phyloP scores from a whole-genome alignment of 1,140 invertebrate species.

The Doryteuthis pealeii region DNA sequence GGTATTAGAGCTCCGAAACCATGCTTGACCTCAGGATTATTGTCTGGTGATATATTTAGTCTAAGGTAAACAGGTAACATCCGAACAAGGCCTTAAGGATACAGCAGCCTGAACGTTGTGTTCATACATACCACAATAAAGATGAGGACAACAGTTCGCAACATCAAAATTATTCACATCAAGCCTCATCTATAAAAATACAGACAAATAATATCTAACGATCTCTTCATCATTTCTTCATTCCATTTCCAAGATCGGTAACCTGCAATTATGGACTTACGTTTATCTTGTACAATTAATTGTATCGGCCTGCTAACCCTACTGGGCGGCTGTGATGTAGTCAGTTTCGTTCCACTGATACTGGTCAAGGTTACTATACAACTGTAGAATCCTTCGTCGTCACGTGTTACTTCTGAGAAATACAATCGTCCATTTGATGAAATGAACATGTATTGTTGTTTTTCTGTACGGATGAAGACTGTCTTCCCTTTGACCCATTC shows the following conservation, averaged over 20 bases:
- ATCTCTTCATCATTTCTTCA: background rate
- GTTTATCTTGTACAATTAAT: slow-evolving; percentile 29
- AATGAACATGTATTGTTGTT: slow-evolving; percentile 77
- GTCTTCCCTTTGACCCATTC: too few species aligned
- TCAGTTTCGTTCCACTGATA: slow-evolving; percentile 26
- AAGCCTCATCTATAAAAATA: too few species aligned
- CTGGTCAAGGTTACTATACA: slow-evolving; percentile 77
- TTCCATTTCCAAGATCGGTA: too few species aligned
- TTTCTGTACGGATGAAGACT: slow-evolving; percentile 78
- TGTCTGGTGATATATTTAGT: too few species aligned
- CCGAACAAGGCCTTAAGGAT: background rate
- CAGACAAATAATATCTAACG: too few species aligned
- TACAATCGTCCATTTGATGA: slow-evolving; percentile 91
- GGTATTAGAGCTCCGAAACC: too few species aligned
- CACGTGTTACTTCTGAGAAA: slow-evolving; percentile 88
- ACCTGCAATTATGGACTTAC: slow-evolving; percentile 16
- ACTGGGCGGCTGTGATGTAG: slow-evolving; percentile 33
- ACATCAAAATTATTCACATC: too few species aligned
- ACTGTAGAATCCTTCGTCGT: slow-evolving; percentile 88
- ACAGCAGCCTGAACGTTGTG: too few species aligned
- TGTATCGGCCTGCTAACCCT: slow-evolving; percentile 32
- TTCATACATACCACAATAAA: too few species aligned
- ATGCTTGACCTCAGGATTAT: too few species aligned
- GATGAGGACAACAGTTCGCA: too few species aligned
- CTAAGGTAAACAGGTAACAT: background rate